Evolutionary conservation across 2,113 vertebrate genomes (phyloP).

Genomic region (Entelurus aequoreus): DNA sequence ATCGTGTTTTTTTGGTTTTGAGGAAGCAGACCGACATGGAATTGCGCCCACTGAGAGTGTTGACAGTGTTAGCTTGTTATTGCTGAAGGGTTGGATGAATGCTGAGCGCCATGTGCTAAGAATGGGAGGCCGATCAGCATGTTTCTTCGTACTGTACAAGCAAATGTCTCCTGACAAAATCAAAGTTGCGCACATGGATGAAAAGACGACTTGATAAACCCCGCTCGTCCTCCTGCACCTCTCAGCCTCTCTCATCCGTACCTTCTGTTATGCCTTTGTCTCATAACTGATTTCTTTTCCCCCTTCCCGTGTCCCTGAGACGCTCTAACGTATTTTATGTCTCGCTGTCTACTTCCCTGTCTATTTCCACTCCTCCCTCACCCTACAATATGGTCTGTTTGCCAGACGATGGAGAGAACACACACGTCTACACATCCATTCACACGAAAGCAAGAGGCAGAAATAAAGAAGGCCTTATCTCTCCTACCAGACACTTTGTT

Average conservation of each 20-base stretch:
- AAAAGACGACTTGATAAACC: conserved; percentile 41
- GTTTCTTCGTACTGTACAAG: conserved; percentile 15
- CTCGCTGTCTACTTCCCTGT: conserved; percentile 12
- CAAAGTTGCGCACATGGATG: conserved; percentile 35
- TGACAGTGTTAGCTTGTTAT: conserved; percentile 51
- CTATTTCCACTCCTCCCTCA: conserved; percentile 23
- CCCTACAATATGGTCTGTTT: conserved; percentile 43
- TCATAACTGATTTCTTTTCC: conserved; percentile 29
- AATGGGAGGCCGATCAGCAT: conserved; percentile 10
- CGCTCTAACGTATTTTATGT: conserved; percentile 9
- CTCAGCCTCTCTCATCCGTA: conserved; percentile 14
- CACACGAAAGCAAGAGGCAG: conserved; percentile 38
- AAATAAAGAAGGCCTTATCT: conserved; percentile 70
- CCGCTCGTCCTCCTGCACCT: conserved; percentile 14
- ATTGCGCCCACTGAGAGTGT: conserved; percentile 44
- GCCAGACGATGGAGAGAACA: conserved; percentile 44
- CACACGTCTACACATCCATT: conserved; percentile 33
- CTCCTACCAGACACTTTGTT: conserved; percentile 60
- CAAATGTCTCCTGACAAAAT: conserved; percentile 34
- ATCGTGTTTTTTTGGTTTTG: conserved; percentile 32
- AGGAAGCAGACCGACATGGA: conserved; percentile 40
- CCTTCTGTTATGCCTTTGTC: conserved; percentile 18
- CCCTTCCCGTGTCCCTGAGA: conserved; percentile 27
- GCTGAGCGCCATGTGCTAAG: conserved; percentile 22
- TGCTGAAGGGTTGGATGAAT: conserved; percentile 34